phyloP scores from a whole-genome alignment of 2,113 vertebrate genomes.

The Neofelis nebulosa region DNA sequence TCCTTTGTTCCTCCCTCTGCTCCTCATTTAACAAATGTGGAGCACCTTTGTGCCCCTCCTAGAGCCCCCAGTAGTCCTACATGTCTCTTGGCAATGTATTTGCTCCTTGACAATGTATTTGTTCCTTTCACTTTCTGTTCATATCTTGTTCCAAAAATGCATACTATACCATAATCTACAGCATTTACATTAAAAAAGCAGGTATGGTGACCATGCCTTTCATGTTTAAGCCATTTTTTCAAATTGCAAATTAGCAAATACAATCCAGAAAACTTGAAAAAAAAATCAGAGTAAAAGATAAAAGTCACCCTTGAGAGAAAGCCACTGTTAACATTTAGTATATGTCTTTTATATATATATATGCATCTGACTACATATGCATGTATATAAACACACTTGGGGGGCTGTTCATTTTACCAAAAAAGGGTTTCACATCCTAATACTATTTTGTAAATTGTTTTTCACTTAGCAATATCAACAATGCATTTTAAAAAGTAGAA shows the following conservation, averaged over 20 bases:
- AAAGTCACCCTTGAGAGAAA: neutral
- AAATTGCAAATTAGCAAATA: slow-evolving; percentile 16
- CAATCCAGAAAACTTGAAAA: neutral
- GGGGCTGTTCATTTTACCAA: neutral
- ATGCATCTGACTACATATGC: neutral
- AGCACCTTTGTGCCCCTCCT: neutral
- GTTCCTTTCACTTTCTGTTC: slow-evolving; percentile 13
- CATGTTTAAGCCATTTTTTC: neutral
- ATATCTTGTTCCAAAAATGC: neutral
- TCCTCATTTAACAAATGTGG: neutral
- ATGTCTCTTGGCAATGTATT: neutral
- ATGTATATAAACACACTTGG: neutral
- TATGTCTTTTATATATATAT: neutral
- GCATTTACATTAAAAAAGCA: neutral
- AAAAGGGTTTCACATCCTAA: neutral
- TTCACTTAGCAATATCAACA: neutral
- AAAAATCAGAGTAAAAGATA: neutral
- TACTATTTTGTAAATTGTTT: slow-evolving; percentile 21
- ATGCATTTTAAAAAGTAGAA: neutral
- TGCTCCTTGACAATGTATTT: neutral
- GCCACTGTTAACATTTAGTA: neutral
- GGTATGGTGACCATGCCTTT: neutral
- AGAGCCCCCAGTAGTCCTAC: neutral
- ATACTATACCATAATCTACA: neutral
- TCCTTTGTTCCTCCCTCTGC: neutral